phyloP scores from a whole-genome alignment of 1,140 invertebrate genomes.

The Luehdorfia chinensis region DNA sequence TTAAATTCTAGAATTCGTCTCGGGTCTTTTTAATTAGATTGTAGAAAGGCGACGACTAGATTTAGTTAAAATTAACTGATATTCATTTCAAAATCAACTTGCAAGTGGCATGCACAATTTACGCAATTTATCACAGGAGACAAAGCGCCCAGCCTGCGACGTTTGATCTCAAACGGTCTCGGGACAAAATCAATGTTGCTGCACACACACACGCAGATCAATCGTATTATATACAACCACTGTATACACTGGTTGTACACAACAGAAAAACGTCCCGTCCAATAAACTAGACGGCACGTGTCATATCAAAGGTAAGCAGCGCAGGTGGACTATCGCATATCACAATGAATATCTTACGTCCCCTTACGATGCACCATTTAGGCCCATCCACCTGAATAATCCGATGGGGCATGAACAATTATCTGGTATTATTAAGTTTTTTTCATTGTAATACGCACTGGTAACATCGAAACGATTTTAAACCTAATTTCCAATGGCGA shows the following conservation, averaged over 20 bases:
- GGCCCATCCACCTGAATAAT: constrained; percentile 67
- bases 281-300: constrained; percentile 35
- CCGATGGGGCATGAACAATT: constrained; percentile 55
- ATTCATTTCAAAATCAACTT: too few species aligned
- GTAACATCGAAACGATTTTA: constrained; percentile 13
- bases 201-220: background rate
- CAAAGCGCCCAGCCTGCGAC: too few species aligned
- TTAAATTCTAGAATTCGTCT: too few species aligned
- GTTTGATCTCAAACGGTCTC: background rate
- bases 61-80: too few species aligned
- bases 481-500: constrained; percentile 8
- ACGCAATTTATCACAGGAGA: too few species aligned
- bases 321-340: constrained; percentile 50
- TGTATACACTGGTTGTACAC: too few species aligned
- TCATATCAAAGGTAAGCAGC: constrained; percentile 61
- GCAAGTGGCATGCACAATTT: too few species aligned
- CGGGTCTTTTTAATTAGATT: too few species aligned
- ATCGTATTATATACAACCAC: background rate
- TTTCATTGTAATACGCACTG: constrained; percentile 24
- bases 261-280: constrained; percentile 18
- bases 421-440: constrained; percentile 51
- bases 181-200: constrained; percentile 10
- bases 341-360: constrained; percentile 35
- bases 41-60: too few species aligned
- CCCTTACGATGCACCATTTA: constrained; percentile 36